phyloP scores from a whole-genome alignment of 1,140 invertebrate genomes.

The Eurosta solidaginis region DNA sequence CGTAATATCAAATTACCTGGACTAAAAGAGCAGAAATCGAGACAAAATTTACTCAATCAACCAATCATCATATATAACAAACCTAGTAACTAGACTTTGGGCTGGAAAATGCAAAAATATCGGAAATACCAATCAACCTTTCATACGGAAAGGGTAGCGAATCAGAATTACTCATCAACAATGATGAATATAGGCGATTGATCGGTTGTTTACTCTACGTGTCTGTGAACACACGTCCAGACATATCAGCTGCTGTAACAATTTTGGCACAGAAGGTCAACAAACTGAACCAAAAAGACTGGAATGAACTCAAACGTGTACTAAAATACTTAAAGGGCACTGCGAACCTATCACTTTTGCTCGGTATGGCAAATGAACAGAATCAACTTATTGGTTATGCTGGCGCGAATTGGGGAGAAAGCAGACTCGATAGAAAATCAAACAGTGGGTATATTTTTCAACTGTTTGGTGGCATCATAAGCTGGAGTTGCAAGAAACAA shows the following conservation, averaged over 20 bases:
- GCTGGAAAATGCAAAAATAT: constrained; percentile 39
- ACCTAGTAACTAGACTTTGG: constrained; percentile 50
- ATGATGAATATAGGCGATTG: constrained; percentile 29
- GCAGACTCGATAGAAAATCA: too few species aligned
- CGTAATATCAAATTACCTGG: constrained; percentile 21
- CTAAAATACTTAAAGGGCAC: too few species aligned
- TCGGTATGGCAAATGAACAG: too few species aligned
- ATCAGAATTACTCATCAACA: neutral
- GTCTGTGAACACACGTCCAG: constrained; percentile 37
- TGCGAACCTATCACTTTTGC: too few species aligned
- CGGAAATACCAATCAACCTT: constrained; percentile 35
- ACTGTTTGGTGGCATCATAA: too few species aligned
- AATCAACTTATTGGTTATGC: too few species aligned
- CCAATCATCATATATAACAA: constrained; percentile 42
- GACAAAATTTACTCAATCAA: too few species aligned
- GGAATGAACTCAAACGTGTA: too few species aligned
- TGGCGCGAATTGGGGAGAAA: too few species aligned
- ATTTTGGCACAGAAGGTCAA: constrained; percentile 54
- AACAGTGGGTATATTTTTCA: too few species aligned
- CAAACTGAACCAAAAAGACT: constrained; percentile 42
- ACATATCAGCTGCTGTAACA: constrained; percentile 39
- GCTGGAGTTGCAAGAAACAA: too few species aligned
- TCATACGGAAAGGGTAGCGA: neutral
- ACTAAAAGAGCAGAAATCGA: too few species aligned
- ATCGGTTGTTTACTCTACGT: constrained; percentile 37